A percentile compares a stretch with the other conserved stretches of the same genome.
Evolutionary conservation across 2,888 invertebrate genomes (phyloP).

Genomic region (Drosophila robusta): DNA sequence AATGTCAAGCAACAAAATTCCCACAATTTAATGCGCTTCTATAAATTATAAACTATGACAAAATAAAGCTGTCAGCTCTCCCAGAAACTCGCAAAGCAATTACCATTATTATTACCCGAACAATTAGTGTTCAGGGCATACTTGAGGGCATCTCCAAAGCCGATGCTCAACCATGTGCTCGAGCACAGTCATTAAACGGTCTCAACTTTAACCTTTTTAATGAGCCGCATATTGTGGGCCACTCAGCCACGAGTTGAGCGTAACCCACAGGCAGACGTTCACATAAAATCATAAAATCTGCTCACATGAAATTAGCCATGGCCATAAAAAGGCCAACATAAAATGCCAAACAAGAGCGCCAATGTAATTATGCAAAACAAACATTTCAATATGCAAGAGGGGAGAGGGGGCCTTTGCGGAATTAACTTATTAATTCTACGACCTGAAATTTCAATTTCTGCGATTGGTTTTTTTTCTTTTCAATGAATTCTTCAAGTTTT

Average conservation of each 20-base stretch:
- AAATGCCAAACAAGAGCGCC: conserved; percentile 62
- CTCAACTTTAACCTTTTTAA: conserved; percentile 79
- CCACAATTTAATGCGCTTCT: background rate
- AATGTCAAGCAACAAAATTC: no score
- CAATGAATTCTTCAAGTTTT: conserved; percentile 56
- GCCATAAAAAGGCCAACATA: conserved; percentile 67
- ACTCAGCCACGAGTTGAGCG: conserved; percentile 33
- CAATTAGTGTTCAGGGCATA: conserved; percentile 51
- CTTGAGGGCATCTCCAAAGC: conserved; percentile 23
- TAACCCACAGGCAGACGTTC: conserved; percentile 19
- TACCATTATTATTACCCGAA: conserved; percentile 43
- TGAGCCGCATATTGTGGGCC: conserved; percentile 50
- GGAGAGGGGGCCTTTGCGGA: conserved; percentile 39
- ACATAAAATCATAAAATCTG: conserved; percentile 53
- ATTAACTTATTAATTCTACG: conserved; percentile 76
- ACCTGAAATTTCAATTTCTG: conserved; percentile 61
- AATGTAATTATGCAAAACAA: conserved; percentile 71
- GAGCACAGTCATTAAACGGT: conserved; percentile 53
- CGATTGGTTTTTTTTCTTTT: conserved; percentile 35
- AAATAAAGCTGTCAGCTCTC: conserved; percentile 2
- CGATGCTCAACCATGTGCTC: conserved; percentile 27
- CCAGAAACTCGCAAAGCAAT: background rate
- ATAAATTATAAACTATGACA: conserved; percentile 1
- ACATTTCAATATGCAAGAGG: conserved; percentile 54
- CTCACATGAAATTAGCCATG: conserved; percentile 66